Evolutionary conservation across 2,797 vertebrate genomes (phyloP).

Genomic region (Caiman crocodilus): DNA sequence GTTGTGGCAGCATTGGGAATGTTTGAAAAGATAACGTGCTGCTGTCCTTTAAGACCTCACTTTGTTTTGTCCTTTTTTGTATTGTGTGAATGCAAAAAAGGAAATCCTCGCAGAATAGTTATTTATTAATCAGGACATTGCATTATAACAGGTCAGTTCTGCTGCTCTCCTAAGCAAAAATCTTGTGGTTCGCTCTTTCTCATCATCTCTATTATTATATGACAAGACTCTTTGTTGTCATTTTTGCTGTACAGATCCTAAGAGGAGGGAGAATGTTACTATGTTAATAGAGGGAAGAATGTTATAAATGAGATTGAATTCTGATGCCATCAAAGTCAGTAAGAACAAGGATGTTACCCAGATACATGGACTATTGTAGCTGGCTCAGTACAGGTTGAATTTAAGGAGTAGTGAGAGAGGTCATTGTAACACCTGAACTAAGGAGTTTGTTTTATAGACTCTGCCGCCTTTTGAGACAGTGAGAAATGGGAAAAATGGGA

Average conservation of each 20-base stretch:
- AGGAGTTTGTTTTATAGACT: background rate
- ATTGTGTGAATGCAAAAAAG: background rate
- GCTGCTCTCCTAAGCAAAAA: background rate
- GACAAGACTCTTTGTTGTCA: background rate
- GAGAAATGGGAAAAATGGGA: background rate
- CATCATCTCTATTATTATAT: background rate
- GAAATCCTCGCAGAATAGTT: too few relatives aligned
- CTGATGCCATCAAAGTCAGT: background rate
- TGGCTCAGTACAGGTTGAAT: background rate
- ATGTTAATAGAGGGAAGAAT: background rate
- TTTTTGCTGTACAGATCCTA: too few relatives aligned
- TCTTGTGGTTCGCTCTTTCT: background rate
- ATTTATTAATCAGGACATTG: background rate
- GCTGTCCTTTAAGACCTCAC: background rate
- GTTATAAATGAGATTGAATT: background rate
- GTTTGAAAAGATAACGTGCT: background rate
- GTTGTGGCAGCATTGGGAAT: background rate
- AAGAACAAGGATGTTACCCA: fast-evolving
- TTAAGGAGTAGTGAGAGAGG: fast-evolving
- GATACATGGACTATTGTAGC: background rate
- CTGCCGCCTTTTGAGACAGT: fast-evolving
- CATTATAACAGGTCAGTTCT: background rate
- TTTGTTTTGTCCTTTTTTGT: background rate
- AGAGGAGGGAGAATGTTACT: background rate
- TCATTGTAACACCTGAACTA: background rate